Evolutionary conservation across 2,113 vertebrate genomes (phyloP).

Genomic region (Micronycteris hirsuta): DNA sequence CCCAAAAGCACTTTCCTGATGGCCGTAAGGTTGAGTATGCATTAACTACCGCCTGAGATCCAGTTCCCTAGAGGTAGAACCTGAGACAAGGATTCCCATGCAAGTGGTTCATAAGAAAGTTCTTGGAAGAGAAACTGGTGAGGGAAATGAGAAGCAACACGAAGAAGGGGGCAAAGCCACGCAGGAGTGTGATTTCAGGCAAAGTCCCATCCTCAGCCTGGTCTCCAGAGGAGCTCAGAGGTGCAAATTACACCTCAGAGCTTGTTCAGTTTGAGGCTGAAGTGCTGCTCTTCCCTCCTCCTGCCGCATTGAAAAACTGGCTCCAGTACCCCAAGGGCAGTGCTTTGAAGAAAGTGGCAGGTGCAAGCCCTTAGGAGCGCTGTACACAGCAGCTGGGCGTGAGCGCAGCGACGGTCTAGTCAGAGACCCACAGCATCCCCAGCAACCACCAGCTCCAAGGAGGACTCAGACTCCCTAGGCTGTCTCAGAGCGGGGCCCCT

Average conservation of each 20-base stretch:
- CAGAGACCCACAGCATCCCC: neutral
- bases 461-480: neutral
- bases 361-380: neutral
- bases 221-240: neutral
- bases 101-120: neutral
- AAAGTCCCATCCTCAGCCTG: neutral
- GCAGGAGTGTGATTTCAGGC: neutral
- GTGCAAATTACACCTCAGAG: neutral
- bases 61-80: neutral
- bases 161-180: neutral
- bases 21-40: neutral
- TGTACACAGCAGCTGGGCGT: neutral
- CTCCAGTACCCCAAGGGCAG: neutral
- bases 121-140: neutral
- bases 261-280: neutral
- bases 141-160: neutral
- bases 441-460: neutral
- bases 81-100: neutral
- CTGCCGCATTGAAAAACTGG: neutral
- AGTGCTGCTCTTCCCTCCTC: neutral
- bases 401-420: neutral
- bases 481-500: neutral
- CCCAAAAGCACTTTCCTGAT: neutral
- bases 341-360: neutral
- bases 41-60: neutral